phyloP scores from a whole-genome alignment of 2,113 vertebrate species.

The Alligator mississippiensis region DNA sequence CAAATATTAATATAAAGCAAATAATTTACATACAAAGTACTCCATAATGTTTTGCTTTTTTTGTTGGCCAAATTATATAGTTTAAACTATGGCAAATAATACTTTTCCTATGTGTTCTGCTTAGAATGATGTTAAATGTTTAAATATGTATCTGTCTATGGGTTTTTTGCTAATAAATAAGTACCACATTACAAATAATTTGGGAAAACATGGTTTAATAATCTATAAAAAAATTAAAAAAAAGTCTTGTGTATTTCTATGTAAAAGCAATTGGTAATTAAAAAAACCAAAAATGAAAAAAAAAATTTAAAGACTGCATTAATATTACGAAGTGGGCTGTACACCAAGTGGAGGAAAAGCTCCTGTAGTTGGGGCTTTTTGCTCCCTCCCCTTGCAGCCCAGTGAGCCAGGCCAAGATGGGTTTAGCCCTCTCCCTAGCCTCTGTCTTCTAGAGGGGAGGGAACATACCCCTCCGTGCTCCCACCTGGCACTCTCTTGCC shows the following conservation, averaged over 20 bases:
- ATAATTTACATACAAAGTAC: not conserved
- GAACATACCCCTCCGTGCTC: too few relatives aligned
- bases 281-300: too few relatives aligned
- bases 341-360: too few relatives aligned
- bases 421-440: too few relatives aligned
- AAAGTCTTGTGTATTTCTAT: not conserved
- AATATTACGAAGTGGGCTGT: too few relatives aligned
- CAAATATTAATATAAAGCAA: not conserved
- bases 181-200: not conserved
- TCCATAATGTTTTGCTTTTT: not conserved
- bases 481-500: too few relatives aligned
- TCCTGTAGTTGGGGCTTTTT: too few relatives aligned
- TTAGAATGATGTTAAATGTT: not conserved
- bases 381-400: too few relatives aligned
- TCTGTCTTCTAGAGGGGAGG: too few relatives aligned
- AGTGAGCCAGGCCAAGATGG: too few relatives aligned
- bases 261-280: too few relatives aligned
- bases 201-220: not conserved
- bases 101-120: not conserved
- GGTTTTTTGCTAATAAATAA: not conserved
- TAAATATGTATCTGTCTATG: not conserved
- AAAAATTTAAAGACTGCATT: too few relatives aligned
- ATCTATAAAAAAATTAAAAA: not conserved
- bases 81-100: fast-evolving
- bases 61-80: not conserved